These are phyloP conservation scores for Micromesistius poutassou DNA, from an alignment of 2,797 vertebrate genomes.

Conservation along the genomic window DNA sequence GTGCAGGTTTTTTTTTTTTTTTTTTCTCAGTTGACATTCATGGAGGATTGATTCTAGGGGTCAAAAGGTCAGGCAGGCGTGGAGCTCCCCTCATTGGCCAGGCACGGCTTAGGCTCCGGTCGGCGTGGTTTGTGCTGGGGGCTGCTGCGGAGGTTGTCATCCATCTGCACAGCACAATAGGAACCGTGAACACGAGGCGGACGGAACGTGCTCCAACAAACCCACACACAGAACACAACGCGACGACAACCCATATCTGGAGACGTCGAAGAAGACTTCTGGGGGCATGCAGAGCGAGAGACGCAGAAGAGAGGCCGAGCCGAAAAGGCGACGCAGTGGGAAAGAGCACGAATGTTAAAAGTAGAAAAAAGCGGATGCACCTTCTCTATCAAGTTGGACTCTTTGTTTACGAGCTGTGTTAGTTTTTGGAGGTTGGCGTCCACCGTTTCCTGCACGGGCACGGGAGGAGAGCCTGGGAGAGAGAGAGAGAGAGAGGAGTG, in stretches of 20 bases:
- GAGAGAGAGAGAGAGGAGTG: constrained; percentile 3
- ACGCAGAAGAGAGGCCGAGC: constrained; percentile 25
- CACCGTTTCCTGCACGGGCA: constrained; percentile 82
- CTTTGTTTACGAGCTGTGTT: constrained; percentile 99
- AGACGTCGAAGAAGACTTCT: constrained; percentile 23
- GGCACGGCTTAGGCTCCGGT: constrained; percentile 77
- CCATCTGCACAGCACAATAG: constrained; percentile 80
- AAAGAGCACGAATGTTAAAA: background rate
- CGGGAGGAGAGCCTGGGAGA: constrained; percentile 76
- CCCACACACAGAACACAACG: background rate
- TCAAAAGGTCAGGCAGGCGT: constrained; percentile 48
- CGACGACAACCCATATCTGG: background rate
- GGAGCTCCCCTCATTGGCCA: constrained; percentile 69
- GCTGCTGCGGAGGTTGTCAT: constrained; percentile 95
- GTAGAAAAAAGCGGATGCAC: constrained; percentile 71
- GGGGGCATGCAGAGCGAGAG: background rate
- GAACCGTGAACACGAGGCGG: background rate
- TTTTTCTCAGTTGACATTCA: constrained; percentile 18
- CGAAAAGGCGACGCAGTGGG: background rate
- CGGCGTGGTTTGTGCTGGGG: constrained; percentile 90
- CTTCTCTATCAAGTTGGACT: constrained; percentile 99
- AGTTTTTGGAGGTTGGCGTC: constrained; percentile 99
- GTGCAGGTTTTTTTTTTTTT: constrained; percentile 12
- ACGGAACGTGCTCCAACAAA: background rate
- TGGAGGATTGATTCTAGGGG: constrained; percentile 18